A percentile compares a stretch with the other conserved stretches of the same genome.
Evolutionary conservation across 2,797 vertebrate genomes (phyloP).

Genomic region (Sibirionetta formosa): DNA sequence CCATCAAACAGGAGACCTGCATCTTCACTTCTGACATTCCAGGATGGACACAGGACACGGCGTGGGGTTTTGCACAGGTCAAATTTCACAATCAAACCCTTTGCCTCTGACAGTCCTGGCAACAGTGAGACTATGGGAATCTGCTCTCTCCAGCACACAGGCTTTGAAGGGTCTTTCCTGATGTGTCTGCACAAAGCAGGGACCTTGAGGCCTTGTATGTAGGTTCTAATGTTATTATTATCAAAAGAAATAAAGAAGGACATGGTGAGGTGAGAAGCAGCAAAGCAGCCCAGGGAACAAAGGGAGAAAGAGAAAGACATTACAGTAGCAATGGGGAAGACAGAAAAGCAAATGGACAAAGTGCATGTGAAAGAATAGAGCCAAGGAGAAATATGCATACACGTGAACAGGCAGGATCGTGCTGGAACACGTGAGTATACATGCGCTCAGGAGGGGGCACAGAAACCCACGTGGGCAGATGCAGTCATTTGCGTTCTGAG

Average conservation of each 20-base stretch:
- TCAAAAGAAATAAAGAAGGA: slow-evolving; percentile 64
- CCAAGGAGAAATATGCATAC: neutral
- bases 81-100: neutral
- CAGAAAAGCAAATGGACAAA: slow-evolving; percentile 53
- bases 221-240: slow-evolving; percentile 46
- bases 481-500: neutral
- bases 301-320: slow-evolving; percentile 21
- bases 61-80: neutral
- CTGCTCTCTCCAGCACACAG: neutral
- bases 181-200: slow-evolving; percentile 38
- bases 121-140: neutral
- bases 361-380: slow-evolving; percentile 29
- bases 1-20: neutral
- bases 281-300: slow-evolving; percentile 63
- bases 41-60: neutral
- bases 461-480: neutral
- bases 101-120: neutral
- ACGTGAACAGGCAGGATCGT: slow-evolving; percentile 1
- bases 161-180: slow-evolving; percentile 62
- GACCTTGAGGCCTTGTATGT: slow-evolving; percentile 32
- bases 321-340: slow-evolving; percentile 31
- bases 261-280: slow-evolving; percentile 34
- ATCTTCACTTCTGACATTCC: neutral
- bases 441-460: neutral
- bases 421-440: neutral